Evolutionary conservation across 2,797 vertebrate genomes (phyloP).

Genomic region (Bradypodion pumilum): DNA sequence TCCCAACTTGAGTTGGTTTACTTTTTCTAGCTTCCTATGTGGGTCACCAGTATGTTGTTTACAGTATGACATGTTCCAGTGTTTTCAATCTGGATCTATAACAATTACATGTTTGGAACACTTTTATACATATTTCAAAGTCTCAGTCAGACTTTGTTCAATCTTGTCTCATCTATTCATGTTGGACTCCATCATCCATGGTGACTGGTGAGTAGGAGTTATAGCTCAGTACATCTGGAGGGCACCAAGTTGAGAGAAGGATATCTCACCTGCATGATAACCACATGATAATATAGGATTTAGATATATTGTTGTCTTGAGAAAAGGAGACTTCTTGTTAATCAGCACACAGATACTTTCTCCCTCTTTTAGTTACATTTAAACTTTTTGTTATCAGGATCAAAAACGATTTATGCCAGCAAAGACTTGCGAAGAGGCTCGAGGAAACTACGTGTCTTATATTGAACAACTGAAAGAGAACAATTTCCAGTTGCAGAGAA

Average conservation of each 20-base stretch:
- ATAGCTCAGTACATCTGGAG: not conserved
- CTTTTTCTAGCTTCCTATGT: not conserved
- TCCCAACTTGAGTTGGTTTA: not conserved
- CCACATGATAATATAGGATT: not conserved
- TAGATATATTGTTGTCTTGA: not conserved
- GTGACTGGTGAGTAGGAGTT: no score
- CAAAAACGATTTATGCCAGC: conserved; percentile 44
- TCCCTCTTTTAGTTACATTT: not conserved
- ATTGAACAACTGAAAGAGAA: conserved; percentile 63
- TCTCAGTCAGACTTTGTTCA: not conserved
- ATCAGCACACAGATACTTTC: not conserved
- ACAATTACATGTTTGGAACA: not conserved
- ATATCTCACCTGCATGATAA: not conserved
- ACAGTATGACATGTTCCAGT: not conserved
- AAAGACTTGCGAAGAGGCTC: conserved; percentile 77
- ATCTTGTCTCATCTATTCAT: not conserved
- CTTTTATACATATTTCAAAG: not conserved
- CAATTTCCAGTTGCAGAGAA: conserved; percentile 65
- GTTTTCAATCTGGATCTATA: not conserved
- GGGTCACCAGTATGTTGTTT: not conserved
- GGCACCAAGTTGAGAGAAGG: not conserved
- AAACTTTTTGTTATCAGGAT: conserved; percentile 50
- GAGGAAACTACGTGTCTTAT: conserved; percentile 73
- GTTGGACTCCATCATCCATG: not conserved
- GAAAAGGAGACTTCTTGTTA: not conserved